Base-by-base conservation (phyloP, 2,888 invertebrate species). In the Taphrorychus bicolor region DNA sequence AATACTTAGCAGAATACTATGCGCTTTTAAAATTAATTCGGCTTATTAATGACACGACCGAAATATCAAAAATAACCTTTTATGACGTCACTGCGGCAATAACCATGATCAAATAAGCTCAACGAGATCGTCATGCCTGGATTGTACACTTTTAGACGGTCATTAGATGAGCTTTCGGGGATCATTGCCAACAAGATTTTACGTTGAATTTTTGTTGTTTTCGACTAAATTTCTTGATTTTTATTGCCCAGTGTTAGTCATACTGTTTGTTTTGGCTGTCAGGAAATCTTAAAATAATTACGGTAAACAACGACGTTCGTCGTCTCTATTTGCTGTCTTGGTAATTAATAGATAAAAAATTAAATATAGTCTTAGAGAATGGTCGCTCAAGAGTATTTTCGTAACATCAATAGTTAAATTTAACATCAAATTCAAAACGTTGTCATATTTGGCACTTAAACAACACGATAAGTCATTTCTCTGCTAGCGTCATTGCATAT, bases 131-230 rank as follows among this genome's bases (percentile, higher is more conserved):
- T 65, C 65, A 65, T 59, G 52, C 58, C 53, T 52, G 41, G 48
- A 59, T 45, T 53, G 52, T 65, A 53, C 59, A 17, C 17, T 59
- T 65, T 65, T 65, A 65, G 65, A 65, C 52, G 53, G 24, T 51
- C 45, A 40, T 59, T 54, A 53, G 52, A 53, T 22, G 24, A 41
- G 51, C 58, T 14, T 59, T 65, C 23, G 40, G 14, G 14, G 59
- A 45, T 41, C 21, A 40, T 53, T 65, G 65, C 65, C 65, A 65
- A 59, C n/a, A 54, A 14, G 22, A 53, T 65, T 65, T 65, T 65
- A 65, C 65, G 65, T 65, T 59, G 45, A 45, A 59, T 65, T 59
- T 45, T 59, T 59, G 58, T 23, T 45, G 59, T 65, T 65, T 65
- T 48, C 53, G 19, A 42, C 59, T 18, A 49, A 16, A 59, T n/a